A percentile compares a stretch with the other conserved stretches of the same genome.
Evolutionary conservation across 2,113 vertebrate genomes (phyloP).

Genomic region (Oryzias celebensis): DNA sequence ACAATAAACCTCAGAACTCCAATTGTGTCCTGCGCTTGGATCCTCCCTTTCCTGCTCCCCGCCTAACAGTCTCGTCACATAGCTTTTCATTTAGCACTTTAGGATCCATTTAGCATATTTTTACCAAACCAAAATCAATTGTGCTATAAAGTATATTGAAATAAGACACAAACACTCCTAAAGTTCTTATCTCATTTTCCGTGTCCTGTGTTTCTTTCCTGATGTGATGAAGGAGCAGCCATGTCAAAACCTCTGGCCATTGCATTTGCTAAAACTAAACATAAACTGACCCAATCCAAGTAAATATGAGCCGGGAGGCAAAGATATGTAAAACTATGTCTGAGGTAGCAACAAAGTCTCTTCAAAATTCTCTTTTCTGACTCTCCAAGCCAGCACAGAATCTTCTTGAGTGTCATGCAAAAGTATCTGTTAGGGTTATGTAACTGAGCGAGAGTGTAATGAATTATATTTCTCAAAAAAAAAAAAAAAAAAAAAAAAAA

Average conservation of each 20-base stretch:
- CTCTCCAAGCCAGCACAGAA: conserved; percentile 5
- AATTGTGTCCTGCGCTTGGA: too few relatives aligned
- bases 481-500: conserved; percentile 51
- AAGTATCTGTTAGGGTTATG: conserved; percentile 58
- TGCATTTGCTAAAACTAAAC: conserved; percentile 62
- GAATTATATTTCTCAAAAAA: conserved; percentile 62
- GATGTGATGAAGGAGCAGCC: too few relatives aligned
- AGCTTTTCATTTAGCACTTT: too few relatives aligned
- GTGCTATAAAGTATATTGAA: too few relatives aligned
- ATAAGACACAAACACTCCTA: too few relatives aligned
- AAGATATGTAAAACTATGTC: conserved; percentile 35
- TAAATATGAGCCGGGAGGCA: conserved; percentile 54
- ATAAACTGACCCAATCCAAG: conserved; percentile 60
- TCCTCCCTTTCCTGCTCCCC: too few relatives aligned
- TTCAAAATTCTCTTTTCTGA: conserved; percentile 20
- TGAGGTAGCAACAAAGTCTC: conserved; percentile 46
- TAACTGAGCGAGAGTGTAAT: conserved; percentile 57
- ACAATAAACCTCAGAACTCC: too few relatives aligned
- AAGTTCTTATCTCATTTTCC: too few relatives aligned
- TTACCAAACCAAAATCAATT: too few relatives aligned
- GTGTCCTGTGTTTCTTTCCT: too few relatives aligned
- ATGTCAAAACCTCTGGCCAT: conserved; percentile 37
- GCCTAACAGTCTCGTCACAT: too few relatives aligned
- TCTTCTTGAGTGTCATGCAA: conserved; percentile 51
- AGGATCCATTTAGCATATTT: too few relatives aligned